Conservation (phyloP, 2,888 invertebrate species). For the Cosmopolites sordidus region DNA sequence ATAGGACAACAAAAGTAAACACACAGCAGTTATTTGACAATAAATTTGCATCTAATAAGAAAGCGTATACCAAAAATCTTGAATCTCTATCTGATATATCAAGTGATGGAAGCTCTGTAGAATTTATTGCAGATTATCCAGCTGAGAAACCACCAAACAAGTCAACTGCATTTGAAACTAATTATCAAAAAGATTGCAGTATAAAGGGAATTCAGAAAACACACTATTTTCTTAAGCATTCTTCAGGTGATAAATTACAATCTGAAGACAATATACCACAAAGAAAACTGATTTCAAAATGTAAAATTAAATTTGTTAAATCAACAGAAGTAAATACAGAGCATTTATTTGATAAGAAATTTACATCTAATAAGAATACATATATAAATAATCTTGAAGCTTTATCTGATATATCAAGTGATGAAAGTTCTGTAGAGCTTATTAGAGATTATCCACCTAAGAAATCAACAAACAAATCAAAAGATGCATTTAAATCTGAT, state of each 20-base stretch:
- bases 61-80: not conserved
- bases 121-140: not conserved
- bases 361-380: not conserved
- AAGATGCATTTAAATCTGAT: not conserved
- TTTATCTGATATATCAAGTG: slow-evolving; percentile 6
- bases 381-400: not conserved
- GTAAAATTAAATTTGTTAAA: not conserved
- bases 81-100: not conserved
- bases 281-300: not conserved
- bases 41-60: not conserved
- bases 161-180: not conserved
- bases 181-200: too few species aligned
- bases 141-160: not conserved
- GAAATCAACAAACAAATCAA: not conserved
- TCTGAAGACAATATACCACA: too few species aligned
- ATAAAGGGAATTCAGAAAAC: too few species aligned
- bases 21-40: not conserved
- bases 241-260: too few species aligned
- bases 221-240: too few species aligned
- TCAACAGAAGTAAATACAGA: not conserved
- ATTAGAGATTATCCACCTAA: not conserved
- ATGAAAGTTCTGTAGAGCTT: slow-evolving; percentile 1
- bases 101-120: not conserved
- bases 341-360: not conserved
- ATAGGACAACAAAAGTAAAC: not conserved